Base-by-base conservation (phyloP, 2,888 invertebrate genomes). In the Julus scandinavius region DNA sequence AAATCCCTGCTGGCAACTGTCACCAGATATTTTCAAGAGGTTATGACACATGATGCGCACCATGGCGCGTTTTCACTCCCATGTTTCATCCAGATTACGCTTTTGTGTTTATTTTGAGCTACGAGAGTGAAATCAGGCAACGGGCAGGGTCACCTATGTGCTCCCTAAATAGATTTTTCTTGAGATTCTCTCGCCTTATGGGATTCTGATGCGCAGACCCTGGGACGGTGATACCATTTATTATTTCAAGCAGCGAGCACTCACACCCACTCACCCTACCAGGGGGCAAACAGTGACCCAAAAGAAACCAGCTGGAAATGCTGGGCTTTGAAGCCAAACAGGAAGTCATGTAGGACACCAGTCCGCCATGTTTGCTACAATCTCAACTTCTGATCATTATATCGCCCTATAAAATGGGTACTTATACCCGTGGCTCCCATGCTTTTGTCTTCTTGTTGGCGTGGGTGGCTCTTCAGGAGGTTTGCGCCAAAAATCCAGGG, bases 151-250 rank as follows among this genome's bases (percentile, higher is more conserved):
- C 72, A 72, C 72, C 72, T 72, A 72, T 29, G 72, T 13, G 72
- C 72, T 72, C 72, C 72, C 72, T 29, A 72, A 72, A 72, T 72
- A 72, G 72, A 72, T 29, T 29, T 72, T 72, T 72, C 72, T 72
- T 11, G 9, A 72, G 72, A 72, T 72, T 29, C 72, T 72, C 72
- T 20, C 72, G 29, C 11, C 29, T 72, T n/a, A 72, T 29, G 72
- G 72, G 29, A 38, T 11, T 72, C 29, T 72, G 72, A 72, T 29
- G 72, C 29, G 20, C 72, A 72, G 72, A 72, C 72, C 72, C 29
- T 29, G 72, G 72, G 72, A 72, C 72, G 72, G 72, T 72, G 72
- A 72, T 72, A 72, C 72, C 72, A 72, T 72, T 72, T 72, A 72
- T 72, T 72, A 72, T 72, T 72, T 72, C 72, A 29, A 72, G 72